A percentile compares a stretch with the other conserved stretches of the same genome.
Evolutionary conservation across 2,113 vertebrate species (phyloP).

Genomic region (Turdus rufiventris): DNA sequence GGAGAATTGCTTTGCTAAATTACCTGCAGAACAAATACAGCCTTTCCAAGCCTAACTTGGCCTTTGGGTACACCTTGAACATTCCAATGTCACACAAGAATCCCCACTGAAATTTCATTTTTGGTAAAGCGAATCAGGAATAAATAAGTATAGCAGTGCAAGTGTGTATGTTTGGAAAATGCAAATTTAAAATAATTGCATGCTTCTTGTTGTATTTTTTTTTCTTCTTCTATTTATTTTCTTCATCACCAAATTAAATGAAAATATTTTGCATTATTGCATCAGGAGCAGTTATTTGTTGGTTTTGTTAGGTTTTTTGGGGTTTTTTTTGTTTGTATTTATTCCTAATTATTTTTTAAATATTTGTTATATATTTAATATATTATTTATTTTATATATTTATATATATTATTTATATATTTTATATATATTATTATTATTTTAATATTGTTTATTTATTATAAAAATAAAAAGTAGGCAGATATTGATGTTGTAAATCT

Average conservation of each 20-base stretch:
- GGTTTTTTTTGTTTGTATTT: background rate
- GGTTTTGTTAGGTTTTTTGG: too few species aligned
- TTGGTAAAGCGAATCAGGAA: rapidly evolving
- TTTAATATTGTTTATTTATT: too few species aligned
- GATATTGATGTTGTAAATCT: background rate
- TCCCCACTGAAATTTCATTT: background rate
- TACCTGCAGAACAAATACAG: background rate
- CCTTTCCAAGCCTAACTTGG: background rate
- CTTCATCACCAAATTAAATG: background rate
- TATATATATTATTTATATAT: too few species aligned
- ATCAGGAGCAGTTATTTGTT: background rate
- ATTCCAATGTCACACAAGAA: background rate
- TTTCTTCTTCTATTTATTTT: background rate
- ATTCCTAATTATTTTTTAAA: background rate
- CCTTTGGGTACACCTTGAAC: background rate
- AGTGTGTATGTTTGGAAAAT: background rate
- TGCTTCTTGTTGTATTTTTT: too few species aligned
- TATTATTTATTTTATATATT: too few species aligned
- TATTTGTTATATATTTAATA: background rate
- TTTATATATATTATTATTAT: too few species aligned
- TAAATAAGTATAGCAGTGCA: background rate
- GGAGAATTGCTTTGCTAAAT: background rate
- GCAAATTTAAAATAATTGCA: background rate
- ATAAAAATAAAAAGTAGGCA: too few species aligned
- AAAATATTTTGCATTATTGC: rapidly evolving